These are phyloP conservation scores for Chelon auratus DNA, from an alignment of 2,797 vertebrate genomes.

Conservation along the genomic window DNA sequence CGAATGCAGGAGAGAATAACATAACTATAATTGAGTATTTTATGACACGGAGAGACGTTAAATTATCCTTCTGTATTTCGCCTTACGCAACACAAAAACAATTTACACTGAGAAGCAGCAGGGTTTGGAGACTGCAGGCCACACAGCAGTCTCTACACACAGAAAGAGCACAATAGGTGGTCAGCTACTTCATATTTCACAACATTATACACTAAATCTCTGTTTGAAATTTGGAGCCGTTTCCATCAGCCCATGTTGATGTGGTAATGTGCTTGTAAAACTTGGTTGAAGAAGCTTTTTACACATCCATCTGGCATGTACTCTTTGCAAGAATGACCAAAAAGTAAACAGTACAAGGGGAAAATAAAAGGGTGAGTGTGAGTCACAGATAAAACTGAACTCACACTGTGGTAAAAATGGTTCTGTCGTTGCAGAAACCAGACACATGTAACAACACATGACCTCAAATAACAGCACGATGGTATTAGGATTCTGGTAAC, in stretches of 20 bases:
- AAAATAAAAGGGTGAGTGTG: constrained; percentile 7
- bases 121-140: not conserved
- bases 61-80: constrained; percentile 3
- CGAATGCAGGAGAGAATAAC: not conserved
- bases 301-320: not conserved
- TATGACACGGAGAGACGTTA: constrained; percentile 20
- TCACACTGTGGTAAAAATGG: not conserved
- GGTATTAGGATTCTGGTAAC: not conserved
- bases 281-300: not conserved
- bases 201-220: not conserved
- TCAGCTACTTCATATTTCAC: not conserved
- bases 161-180: not conserved
- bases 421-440: constrained; percentile 14
- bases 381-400: constrained; percentile 19
- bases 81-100: constrained; percentile 13
- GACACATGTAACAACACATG: not conserved
- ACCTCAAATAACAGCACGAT: not conserved
- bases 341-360: not conserved
- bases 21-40: constrained; percentile 24
- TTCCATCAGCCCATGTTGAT: too few species aligned
- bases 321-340: not conserved
- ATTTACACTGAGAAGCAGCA: constrained; percentile 6
- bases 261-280: not conserved
- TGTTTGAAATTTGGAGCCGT: too few species aligned
- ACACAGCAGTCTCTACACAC: not conserved